These are phyloP conservation scores for Strigamia maritima DNA, from an alignment of 2,888 invertebrate genomes.

Conservation along the genomic window DNA sequence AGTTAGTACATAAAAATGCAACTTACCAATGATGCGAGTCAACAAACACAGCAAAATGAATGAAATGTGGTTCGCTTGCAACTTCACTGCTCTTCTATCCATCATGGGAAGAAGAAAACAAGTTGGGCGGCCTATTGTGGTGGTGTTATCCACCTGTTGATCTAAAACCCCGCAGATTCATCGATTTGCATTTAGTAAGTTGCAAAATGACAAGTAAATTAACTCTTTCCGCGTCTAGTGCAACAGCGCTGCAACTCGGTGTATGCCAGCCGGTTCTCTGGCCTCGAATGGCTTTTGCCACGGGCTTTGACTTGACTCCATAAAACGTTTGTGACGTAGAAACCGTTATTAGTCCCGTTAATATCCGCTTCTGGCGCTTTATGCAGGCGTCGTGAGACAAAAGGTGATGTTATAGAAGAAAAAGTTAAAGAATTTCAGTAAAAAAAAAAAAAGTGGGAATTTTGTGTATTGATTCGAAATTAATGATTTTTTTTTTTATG, in stretches of 20 bases:
- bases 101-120: background rate
- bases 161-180: background rate
- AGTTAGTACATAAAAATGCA: background rate
- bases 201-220: background rate
- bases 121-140: background rate
- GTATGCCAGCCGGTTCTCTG: conserved; percentile 26
- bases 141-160: conserved; percentile 1
- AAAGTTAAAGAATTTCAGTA: too few relatives aligned
- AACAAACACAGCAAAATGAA: background rate
- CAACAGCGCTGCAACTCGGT: background rate
- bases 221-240: background rate
- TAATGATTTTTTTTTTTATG: too few relatives aligned
- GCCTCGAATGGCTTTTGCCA: conserved; percentile 7
- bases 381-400: background rate
- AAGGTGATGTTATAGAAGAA: background rate
- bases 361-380: background rate
- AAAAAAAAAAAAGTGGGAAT: background rate
- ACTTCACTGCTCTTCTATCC: conserved; percentile 1
- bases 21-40: background rate
- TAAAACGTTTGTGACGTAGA: background rate
- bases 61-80: background rate
- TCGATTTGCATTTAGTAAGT: background rate
- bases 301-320: background rate
- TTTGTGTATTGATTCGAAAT: too few relatives aligned
- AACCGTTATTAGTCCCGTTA: conserved; percentile 9